Evolutionary conservation across 2,113 vertebrate species (phyloP), one percentile per base, ranked within the genome.

Genomic region (Lepisosteus osseus): DNA sequence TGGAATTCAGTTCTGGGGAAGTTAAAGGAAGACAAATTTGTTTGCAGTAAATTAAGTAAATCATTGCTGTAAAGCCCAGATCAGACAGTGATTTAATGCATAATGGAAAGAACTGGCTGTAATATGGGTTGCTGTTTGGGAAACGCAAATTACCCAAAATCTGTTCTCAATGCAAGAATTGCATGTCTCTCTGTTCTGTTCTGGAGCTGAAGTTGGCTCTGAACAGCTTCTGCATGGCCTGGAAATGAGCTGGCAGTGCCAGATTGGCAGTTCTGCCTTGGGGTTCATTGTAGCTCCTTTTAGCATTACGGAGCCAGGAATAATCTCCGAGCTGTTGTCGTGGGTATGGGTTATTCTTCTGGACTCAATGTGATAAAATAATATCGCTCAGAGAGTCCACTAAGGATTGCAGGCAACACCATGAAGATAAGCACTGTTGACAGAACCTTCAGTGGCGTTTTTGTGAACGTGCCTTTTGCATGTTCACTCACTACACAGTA

Each of bases 11-110:
- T 66, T 63, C 47, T 42, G 17, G 70, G 70, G 41, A 61, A 55
- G 41, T 11, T 29, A 62, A 9, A 4, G 54, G 47, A 59, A 67
- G 71, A 67, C 54, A 67, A 56, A 65, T 62, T 65, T 45, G 45
- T 47, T 51, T 9, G 47, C 40, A 42, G 13, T 65, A 54, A 72
- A 65, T 72, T 42, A 65, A 64, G 40, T 40, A 65, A 54, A 64
- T 65, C 45, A 40, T 62, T 42, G 69, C 54, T 17, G 54, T 72
- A 65, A 72, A 72, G 70, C 41, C 17, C 41, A 29, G 62, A 40
- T 7, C 41, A 43, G 62, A 65, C 29, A 55, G 47, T 41, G 62
- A 72, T 72, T 72, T 63, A 72, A 65, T 55, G 47, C 29, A 42
- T n/a, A 51, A 7, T 56, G 61, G 29, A 47, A 47, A 42, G 41